Conservation (phyloP, 2,888 invertebrate species). For the Dasypolia templi region DNA sequence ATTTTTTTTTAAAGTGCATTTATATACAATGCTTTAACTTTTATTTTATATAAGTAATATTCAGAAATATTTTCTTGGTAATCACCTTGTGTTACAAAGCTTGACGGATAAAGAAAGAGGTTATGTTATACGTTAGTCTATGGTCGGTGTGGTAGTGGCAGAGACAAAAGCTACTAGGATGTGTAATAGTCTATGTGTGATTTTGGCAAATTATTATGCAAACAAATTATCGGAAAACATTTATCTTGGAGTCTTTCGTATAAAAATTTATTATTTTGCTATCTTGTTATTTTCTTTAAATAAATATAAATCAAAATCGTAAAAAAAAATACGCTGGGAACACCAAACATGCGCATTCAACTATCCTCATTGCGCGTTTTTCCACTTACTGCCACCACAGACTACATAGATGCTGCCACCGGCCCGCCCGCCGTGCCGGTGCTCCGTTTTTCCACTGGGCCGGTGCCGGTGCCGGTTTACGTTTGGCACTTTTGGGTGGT, state of each 20-base stretch:
- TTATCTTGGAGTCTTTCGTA: neutral
- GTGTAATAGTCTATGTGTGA: neutral
- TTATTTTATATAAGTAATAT: slow-evolving; percentile 29
- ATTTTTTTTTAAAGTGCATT: slow-evolving; percentile 6
- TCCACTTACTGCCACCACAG: no score
- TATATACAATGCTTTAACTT: slow-evolving; percentile 1
- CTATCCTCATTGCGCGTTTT: no score
- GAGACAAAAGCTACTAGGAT: neutral
- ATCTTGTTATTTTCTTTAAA: neutral
- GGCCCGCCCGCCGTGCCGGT: no score
- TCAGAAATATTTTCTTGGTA: slow-evolving; percentile 68
- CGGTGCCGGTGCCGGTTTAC: no score
- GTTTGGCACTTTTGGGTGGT: no score
- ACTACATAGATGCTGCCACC: no score
- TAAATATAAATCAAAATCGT: neutral
- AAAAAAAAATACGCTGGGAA: neutral
- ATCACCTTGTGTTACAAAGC: slow-evolving; percentile 88
- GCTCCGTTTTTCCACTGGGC: no score
- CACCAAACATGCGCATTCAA: neutral
- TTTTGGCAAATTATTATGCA: neutral
- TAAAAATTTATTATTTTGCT: neutral
- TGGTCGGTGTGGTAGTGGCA: slow-evolving; percentile 44
- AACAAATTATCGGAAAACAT: neutral
- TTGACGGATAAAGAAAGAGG: slow-evolving; percentile 87
- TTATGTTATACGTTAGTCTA: slow-evolving; percentile 79